phyloP scores from a whole-genome alignment of 2,113 vertebrate genomes.

The Barbus barbus region DNA sequence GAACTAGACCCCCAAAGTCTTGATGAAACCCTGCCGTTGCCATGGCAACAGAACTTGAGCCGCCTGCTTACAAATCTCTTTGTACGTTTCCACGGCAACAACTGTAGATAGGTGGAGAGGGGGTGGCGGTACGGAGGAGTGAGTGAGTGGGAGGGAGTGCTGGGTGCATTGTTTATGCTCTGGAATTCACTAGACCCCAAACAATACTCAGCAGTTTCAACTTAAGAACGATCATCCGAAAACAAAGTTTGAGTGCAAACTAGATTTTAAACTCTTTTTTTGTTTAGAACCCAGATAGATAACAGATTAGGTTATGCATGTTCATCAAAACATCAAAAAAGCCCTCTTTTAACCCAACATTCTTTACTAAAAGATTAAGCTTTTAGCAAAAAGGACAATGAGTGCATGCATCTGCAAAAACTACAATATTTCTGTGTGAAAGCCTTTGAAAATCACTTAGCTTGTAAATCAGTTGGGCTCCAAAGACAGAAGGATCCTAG shows the following conservation, averaged over 20 bases:
- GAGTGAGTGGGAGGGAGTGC: constrained; percentile 45
- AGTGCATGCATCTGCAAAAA: background rate
- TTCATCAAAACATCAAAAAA: constrained; percentile 14
- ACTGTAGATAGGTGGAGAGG: constrained; percentile 56
- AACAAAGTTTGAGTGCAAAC: background rate
- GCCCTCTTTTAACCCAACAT: background rate
- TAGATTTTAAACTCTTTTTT: background rate
- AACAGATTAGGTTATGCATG: background rate
- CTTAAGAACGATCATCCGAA: background rate
- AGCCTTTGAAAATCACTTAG: background rate
- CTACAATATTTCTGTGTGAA: background rate
- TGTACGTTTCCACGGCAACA: constrained; percentile 66
- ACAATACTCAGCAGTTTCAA: constrained; percentile 32
- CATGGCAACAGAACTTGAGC: constrained; percentile 62
- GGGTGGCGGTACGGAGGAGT: constrained; percentile 48
- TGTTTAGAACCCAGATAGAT: background rate
- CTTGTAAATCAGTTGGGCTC: constrained; percentile 10
- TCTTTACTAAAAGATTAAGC: background rate
- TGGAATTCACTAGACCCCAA: constrained; percentile 44
- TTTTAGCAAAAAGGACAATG: background rate
- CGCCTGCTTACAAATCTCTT: constrained; percentile 62
- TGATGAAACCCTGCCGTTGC: constrained; percentile 61
- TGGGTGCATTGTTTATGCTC: constrained; percentile 54
- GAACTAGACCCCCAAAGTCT: constrained; percentile 50
- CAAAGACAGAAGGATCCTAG: constrained; percentile 1